phyloP scores from a whole-genome alignment of 2,888 invertebrate species.

The Acanthococcus lagerstroemiae region DNA sequence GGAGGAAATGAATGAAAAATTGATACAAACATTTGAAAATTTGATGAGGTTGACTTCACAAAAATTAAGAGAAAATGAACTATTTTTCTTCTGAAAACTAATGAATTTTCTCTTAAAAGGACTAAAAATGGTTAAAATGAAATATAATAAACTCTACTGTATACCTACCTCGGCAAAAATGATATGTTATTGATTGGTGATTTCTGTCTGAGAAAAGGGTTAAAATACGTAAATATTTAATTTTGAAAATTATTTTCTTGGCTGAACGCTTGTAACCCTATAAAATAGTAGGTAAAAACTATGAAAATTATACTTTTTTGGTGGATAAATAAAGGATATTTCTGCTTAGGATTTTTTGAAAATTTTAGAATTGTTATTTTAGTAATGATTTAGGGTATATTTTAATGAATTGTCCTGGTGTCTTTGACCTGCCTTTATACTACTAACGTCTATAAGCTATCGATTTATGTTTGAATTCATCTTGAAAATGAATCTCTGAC shows the following conservation, averaged over 20 bases:
- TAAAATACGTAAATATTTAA: background rate
- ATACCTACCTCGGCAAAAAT: background rate
- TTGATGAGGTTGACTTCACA: background rate
- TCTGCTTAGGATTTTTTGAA: background rate
- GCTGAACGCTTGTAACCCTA: background rate
- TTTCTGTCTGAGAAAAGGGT: background rate
- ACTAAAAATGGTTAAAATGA: background rate
- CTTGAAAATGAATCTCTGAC: too few relatives aligned
- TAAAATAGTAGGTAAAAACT: background rate
- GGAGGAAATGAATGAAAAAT: background rate
- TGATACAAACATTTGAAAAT: background rate
- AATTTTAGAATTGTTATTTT: background rate
- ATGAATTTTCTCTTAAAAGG: background rate
- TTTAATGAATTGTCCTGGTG: background rate
- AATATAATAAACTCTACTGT: background rate
- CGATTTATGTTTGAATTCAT: too few relatives aligned
- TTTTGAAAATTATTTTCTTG: background rate
- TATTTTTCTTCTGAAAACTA: background rate
- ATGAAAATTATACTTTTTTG: background rate
- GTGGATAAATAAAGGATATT: background rate
- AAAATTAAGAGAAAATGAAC: background rate
- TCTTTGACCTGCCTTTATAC: background rate
- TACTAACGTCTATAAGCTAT: too few relatives aligned
- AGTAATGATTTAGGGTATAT: slow-evolving; percentile 4
- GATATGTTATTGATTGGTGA: background rate